Percentiles rank a stretch among this genome's conserved stretches.
Evolutionary conservation across 2,113 vertebrate genomes (phyloP).

Genomic region (Rhombomys opimus): DNA sequence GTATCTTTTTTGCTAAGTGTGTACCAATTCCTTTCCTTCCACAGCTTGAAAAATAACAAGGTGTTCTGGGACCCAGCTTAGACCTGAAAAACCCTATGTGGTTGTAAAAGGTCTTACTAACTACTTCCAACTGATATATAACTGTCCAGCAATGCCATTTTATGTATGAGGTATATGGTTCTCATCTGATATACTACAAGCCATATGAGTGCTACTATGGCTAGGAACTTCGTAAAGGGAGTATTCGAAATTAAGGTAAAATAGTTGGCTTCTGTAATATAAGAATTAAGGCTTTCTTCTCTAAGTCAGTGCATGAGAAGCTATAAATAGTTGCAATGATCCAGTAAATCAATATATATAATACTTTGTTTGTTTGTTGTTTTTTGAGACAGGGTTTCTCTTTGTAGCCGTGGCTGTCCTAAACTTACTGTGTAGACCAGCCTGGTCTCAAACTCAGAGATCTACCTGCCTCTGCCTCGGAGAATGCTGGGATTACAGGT

Average conservation of each 20-base stretch:
- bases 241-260: background rate
- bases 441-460: too few relatives aligned
- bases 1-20: background rate
- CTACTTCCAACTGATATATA: background rate
- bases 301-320: background rate
- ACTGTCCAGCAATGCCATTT: background rate
- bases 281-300: background rate
- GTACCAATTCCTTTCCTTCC: conserved; percentile 14
- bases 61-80: background rate
- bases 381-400: too few relatives aligned
- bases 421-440: too few relatives aligned
- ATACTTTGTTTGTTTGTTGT: background rate
- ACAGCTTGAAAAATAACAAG: conserved; percentile 3
- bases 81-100: background rate
- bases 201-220: background rate
- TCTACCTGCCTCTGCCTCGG: too few relatives aligned
- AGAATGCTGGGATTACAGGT: too few relatives aligned
- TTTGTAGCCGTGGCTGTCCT: too few relatives aligned
- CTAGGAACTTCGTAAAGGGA: background rate
- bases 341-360: background rate
- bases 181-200: background rate
- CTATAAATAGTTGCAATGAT: background rate
- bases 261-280: background rate
- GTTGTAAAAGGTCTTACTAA: background rate
- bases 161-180: background rate